Conservation (phyloP, 1,140 invertebrate species). For the Trichonephila clavipes region DNA sequence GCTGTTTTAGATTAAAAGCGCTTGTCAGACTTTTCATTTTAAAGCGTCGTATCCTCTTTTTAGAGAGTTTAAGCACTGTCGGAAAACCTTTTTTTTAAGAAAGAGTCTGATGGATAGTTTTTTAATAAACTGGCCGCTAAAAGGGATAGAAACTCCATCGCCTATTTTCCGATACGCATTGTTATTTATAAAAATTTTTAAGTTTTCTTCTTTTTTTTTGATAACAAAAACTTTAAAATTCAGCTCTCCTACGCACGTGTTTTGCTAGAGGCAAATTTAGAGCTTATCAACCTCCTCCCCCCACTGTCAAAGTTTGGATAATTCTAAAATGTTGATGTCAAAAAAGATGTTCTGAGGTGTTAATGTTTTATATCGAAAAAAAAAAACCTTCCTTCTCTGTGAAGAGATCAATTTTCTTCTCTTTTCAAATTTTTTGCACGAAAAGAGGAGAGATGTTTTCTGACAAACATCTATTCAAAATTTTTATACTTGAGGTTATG, state of each 20-base stretch:
- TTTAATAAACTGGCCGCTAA: constrained; percentile 49
- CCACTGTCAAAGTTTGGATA: constrained; percentile 14
- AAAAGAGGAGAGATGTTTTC: neutral
- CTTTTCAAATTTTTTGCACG: neutral
- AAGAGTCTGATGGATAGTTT: constrained; percentile 33
- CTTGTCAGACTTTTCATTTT: constrained; percentile 57
- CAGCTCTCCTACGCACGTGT: neutral
- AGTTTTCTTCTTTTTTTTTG: neutral
- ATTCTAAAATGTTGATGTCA: neutral
- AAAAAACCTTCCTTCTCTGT: neutral
- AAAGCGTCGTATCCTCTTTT: constrained; percentile 27
- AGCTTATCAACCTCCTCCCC: neutral
- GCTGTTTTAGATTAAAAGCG: constrained; percentile 2
- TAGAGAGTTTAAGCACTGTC: constrained; percentile 6
- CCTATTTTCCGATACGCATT: neutral
- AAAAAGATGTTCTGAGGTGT: too few species aligned
- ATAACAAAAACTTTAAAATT: neutral
- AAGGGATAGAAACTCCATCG: neutral
- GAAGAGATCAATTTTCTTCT: neutral
- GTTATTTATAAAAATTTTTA: neutral
- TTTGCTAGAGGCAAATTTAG: neutral
- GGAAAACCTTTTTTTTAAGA: neutral
- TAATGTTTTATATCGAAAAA: neutral
- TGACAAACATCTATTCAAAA: neutral
- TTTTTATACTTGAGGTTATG: constrained; percentile 22